These are phyloP conservation scores for Agrotis ipsilon DNA, from an alignment of 2,888 invertebrate species.

Conservation along the genomic window DNA sequence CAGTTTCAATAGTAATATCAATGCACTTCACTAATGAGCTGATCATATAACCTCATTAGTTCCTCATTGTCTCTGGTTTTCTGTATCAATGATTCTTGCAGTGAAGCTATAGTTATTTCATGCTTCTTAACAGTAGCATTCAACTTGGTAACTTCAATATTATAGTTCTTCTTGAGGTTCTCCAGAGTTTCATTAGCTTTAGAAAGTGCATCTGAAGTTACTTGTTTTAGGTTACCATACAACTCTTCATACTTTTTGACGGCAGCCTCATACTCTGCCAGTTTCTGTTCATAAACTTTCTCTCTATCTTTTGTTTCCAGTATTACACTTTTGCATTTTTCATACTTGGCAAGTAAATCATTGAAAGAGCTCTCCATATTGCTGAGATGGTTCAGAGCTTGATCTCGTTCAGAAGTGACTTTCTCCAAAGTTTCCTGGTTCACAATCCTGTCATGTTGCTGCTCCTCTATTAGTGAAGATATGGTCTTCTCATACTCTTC, in stretches of 20 bases:
- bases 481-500: conserved; percentile 95
- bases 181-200: conserved; percentile 95
- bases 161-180: conserved; percentile 93
- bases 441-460: conserved; percentile 92
- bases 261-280: conserved; percentile 93
- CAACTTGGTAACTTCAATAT: conserved; percentile 95
- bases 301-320: conserved; percentile 91
- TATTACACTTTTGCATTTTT: conserved; percentile 92
- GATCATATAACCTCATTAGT: conserved; percentile 97
- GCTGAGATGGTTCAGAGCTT: conserved; percentile 90
- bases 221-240: conserved; percentile 95
- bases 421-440: conserved; percentile 86
- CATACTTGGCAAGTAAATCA: conserved; percentile 92
- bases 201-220: conserved; percentile 95
- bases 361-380: conserved; percentile 92
- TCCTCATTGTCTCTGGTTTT: conserved; percentile 97
- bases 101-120: conserved; percentile 95
- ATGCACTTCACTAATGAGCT: conserved; percentile 93
- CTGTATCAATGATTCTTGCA: conserved; percentile 96
- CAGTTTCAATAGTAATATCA: conserved; percentile 55
- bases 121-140: conserved; percentile 96
- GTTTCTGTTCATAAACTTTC: conserved; percentile 92
- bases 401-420: conserved; percentile 90
- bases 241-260: conserved; percentile 94
- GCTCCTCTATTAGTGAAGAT: conserved; percentile 93